A percentile compares a stretch with the other conserved stretches of the same genome.
These are phyloP conservation scores for Prochilodus magdalenae DNA, from an alignment of 2,113 vertebrate species.

Conservation along the genomic window DNA sequence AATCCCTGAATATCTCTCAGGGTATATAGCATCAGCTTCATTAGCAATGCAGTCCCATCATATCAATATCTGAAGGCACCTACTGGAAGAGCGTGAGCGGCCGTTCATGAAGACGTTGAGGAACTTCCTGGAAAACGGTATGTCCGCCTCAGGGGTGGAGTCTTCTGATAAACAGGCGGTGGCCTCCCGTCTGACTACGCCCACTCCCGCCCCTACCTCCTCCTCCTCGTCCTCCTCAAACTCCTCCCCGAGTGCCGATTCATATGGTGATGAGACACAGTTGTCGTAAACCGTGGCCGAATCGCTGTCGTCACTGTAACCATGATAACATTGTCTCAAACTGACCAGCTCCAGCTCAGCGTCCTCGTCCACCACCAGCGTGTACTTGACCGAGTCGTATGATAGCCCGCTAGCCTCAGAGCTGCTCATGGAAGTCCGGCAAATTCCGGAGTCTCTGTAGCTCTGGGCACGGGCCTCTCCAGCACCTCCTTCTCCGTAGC, in stretches of 20 bases:
- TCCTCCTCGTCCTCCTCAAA: constrained; percentile 85
- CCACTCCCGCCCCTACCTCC: constrained; percentile 66
- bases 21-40: too few species aligned
- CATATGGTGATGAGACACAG: constrained; percentile 92
- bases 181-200: constrained; percentile 76
- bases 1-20: too few species aligned
- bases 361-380: constrained; percentile 94
- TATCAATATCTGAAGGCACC: constrained; percentile 69
- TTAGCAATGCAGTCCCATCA: too few species aligned
- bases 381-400: constrained; percentile 98
- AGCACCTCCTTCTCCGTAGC: constrained; percentile 29
- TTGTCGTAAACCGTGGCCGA: constrained; percentile 94
- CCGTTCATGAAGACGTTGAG: constrained; percentile 98
- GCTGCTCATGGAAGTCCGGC: constrained; percentile 88
- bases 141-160: constrained; percentile 81
- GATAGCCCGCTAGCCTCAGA: constrained; percentile 94
- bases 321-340: constrained; percentile 91
- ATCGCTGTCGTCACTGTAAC: constrained; percentile 96
- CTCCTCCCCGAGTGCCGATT: constrained; percentile 91
- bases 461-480: constrained; percentile 33
- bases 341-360: constrained; percentile 94
- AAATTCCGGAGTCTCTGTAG: constrained; percentile 52
- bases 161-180: constrained; percentile 84
- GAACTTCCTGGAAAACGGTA: constrained; percentile 97
- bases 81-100: constrained; percentile 93